A percentile compares a stretch with the other conserved stretches of the same genome.
phyloP scores from a whole-genome alignment of 2,113 vertebrate genomes.

The Puma concolor region DNA sequence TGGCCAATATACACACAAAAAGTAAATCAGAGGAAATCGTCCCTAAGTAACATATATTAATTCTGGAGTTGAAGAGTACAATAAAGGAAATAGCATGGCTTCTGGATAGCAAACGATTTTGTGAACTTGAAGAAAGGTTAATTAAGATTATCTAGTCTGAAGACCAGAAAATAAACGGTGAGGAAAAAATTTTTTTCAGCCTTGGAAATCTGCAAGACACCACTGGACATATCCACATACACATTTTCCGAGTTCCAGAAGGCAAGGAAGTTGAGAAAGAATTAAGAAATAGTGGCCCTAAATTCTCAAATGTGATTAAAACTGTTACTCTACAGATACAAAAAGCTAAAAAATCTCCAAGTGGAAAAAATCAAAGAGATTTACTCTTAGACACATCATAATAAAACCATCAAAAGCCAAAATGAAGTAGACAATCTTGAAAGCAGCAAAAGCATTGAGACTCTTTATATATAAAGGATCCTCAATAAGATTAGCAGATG shows the following conservation, averaged over 20 bases:
- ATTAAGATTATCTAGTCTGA: not conserved
- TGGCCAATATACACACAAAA: not conserved
- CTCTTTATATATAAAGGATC: not conserved
- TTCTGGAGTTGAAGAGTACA: not conserved
- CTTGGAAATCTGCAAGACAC: not conserved
- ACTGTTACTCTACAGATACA: not conserved
- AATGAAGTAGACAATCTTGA: not conserved
- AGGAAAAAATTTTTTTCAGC: not conserved
- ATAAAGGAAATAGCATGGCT: not conserved
- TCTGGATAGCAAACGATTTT: not conserved
- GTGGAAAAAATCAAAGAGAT: not conserved
- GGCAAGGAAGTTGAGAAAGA: not conserved
- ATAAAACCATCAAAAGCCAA: not conserved
- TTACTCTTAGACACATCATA: not conserved
- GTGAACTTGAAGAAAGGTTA: not conserved
- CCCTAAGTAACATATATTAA: not conserved
- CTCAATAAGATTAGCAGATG: not conserved
- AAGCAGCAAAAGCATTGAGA: not conserved
- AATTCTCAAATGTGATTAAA: not conserved
- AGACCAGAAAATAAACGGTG: not conserved
- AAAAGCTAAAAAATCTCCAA: not conserved
- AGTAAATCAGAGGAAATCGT: not conserved
- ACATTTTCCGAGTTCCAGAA: not conserved
- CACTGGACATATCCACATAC: not conserved
- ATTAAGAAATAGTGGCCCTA: not conserved